Percentiles rank a stretch among this genome's conserved stretches.
These are phyloP conservation scores for Phorcus lineatus DNA, from an alignment of 2,888 invertebrate genomes.

Conservation along the genomic window DNA sequence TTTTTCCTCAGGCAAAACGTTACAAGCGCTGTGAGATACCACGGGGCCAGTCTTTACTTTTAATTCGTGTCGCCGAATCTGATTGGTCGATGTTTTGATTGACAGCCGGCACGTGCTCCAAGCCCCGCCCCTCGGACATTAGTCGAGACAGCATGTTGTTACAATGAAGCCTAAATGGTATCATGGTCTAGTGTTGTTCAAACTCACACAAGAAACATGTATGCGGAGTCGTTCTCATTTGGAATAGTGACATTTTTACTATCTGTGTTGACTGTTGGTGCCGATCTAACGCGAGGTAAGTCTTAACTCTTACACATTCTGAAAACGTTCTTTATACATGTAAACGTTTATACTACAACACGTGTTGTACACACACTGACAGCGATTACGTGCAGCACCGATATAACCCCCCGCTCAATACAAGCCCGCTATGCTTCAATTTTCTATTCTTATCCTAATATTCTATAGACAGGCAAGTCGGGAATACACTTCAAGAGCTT, in stretches of 20 bases:
- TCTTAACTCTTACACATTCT: not conserved
- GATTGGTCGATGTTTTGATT: not conserved
- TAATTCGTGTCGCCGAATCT: not conserved
- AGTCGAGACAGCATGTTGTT: not conserved
- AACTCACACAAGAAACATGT: not conserved
- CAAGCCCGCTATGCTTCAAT: not conserved
- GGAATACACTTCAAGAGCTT: too few relatives aligned
- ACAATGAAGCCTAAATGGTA: not conserved
- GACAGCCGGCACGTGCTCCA: not conserved
- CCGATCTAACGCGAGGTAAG: not conserved
- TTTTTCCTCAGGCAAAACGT: too few relatives aligned
- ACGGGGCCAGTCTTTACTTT: not conserved
- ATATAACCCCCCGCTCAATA: not conserved
- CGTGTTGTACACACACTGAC: not conserved
- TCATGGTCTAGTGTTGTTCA: not conserved
- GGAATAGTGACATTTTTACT: not conserved
- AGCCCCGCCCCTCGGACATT: not conserved
- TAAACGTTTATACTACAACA: not conserved
- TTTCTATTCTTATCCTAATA: too few relatives aligned
- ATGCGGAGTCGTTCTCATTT: not conserved
- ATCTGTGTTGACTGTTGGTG: not conserved
- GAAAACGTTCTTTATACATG: not conserved
- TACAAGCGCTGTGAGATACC: too few relatives aligned
- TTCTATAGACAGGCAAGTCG: too few relatives aligned
- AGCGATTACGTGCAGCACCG: not conserved